A percentile compares a stretch with the other conserved stretches of the same genome.
Evolutionary conservation across 2,113 vertebrate species (phyloP).

Genomic region (Gymnocephalus cernua): DNA sequence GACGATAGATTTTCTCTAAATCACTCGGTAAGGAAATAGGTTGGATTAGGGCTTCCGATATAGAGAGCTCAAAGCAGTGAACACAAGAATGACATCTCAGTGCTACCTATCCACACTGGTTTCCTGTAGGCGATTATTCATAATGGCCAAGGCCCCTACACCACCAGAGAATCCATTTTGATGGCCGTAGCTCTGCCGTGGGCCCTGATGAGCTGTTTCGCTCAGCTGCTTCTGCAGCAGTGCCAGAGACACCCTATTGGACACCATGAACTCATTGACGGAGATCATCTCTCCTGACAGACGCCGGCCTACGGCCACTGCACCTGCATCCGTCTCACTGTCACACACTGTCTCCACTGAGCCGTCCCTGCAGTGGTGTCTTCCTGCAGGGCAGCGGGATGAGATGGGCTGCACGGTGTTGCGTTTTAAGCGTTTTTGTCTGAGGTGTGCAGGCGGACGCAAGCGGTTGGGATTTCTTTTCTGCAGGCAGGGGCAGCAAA

Average conservation of each 20-base stretch:
- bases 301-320: slow-evolving; percentile 74
- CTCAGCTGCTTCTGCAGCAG: slow-evolving; percentile 87
- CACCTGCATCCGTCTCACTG: slow-evolving; percentile 82
- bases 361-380: slow-evolving; percentile 72
- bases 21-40: neutral
- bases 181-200: slow-evolving; percentile 77
- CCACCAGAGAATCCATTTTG: slow-evolving; percentile 84
- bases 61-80: slow-evolving; percentile 18
- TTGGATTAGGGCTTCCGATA: neutral
- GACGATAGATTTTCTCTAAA: slow-evolving; percentile 6
- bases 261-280: slow-evolving; percentile 84
- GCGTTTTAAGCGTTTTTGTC: slow-evolving; percentile 71
- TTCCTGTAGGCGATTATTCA: slow-evolving; percentile 87
- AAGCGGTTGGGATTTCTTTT: slow-evolving; percentile 51
- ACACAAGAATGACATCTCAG: neutral
- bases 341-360: slow-evolving; percentile 85
- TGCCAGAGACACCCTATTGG: slow-evolving; percentile 85
- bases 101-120: slow-evolving; percentile 84
- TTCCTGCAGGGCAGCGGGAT: slow-evolving; percentile 52
- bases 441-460: slow-evolving; percentile 50
- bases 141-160: slow-evolving; percentile 85
- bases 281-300: slow-evolving; percentile 87
- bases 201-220: slow-evolving; percentile 84
- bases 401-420: slow-evolving; percentile 81
- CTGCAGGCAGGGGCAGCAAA: slow-evolving; percentile 75